A percentile compares a stretch with the other conserved stretches of the same genome.
These are phyloP conservation scores for Polydrusus cervinus DNA, from an alignment of 2,888 invertebrate species.

Conservation along the genomic window DNA sequence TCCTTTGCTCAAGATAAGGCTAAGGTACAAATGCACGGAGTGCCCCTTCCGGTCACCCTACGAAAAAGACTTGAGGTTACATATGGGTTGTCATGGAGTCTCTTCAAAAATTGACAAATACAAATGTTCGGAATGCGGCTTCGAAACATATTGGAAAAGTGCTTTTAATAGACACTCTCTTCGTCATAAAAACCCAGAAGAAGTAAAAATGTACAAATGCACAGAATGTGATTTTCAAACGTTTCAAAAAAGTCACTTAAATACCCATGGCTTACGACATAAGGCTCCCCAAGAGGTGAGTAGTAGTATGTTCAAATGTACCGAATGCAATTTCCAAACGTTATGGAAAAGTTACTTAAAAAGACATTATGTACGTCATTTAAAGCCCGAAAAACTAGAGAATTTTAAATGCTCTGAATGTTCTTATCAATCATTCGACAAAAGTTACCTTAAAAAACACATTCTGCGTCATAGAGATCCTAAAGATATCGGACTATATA, in stretches of 20 bases:
- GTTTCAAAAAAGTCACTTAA: not conserved
- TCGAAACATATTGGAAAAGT: not conserved
- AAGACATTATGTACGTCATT: not conserved
- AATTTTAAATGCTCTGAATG: not conserved
- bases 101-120: not conserved
- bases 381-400: not conserved
- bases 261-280: not conserved
- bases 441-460: not conserved
- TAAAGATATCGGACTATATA: not conserved
- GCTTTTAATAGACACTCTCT: not conserved
- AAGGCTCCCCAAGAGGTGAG: not conserved
- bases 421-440: not conserved
- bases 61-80: not conserved
- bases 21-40: not conserved
- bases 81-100: not conserved
- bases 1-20: too few relatives aligned
- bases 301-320: not conserved
- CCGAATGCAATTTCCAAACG: slow-evolving; percentile 2
- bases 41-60: not conserved
- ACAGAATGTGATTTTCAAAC: not conserved
- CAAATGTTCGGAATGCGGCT: not conserved
- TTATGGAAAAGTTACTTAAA: not conserved
- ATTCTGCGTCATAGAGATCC: not conserved
- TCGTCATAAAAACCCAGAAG: not conserved
- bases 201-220: not conserved